These are phyloP conservation scores for Lepisosteus osseus DNA, from an alignment of 2,113 vertebrate species.

Conservation along the genomic window DNA sequence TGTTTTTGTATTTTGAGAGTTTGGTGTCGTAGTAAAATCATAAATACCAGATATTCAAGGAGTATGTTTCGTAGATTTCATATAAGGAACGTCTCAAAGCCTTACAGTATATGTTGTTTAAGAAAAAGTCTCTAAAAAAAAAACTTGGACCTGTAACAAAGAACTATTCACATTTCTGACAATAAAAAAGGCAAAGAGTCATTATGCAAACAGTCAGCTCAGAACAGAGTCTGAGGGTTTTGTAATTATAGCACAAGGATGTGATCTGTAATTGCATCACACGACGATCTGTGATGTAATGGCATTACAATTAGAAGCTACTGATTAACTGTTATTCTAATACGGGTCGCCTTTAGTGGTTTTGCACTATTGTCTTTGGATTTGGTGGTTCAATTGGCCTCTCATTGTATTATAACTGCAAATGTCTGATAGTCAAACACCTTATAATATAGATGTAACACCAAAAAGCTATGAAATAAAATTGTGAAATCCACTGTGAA, in stretches of 20 bases:
- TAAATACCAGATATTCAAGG: not conserved
- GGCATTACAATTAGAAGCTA: too few relatives aligned
- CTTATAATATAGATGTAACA: too few relatives aligned
- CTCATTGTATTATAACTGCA: too few relatives aligned
- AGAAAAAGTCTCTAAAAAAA: not conserved
- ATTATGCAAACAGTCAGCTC: not conserved
- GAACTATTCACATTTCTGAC: not conserved
- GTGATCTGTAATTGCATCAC: not conserved
- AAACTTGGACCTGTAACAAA: not conserved
- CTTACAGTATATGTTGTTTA: too few relatives aligned
- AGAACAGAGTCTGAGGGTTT: not conserved
- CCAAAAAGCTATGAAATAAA: too few relatives aligned
- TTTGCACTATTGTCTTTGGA: too few relatives aligned
- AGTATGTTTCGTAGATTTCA: not conserved
- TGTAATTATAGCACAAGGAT: slow-evolving; percentile 3
- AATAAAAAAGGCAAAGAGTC: not conserved
- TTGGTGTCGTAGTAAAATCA: not conserved
- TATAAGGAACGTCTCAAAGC: too few relatives aligned
- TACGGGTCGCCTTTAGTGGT: too few relatives aligned
- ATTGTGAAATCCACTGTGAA: not conserved
- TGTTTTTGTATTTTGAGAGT: too few relatives aligned
- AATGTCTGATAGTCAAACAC: too few relatives aligned
- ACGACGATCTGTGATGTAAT: not conserved
- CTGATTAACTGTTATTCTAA: too few relatives aligned
- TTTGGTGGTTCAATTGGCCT: too few relatives aligned